Percentiles rank a stretch among this genome's conserved stretches.
These are phyloP conservation scores for Nemotelus pantherinus DNA, from an alignment of 2,888 invertebrate genomes.

Conservation along the genomic window DNA sequence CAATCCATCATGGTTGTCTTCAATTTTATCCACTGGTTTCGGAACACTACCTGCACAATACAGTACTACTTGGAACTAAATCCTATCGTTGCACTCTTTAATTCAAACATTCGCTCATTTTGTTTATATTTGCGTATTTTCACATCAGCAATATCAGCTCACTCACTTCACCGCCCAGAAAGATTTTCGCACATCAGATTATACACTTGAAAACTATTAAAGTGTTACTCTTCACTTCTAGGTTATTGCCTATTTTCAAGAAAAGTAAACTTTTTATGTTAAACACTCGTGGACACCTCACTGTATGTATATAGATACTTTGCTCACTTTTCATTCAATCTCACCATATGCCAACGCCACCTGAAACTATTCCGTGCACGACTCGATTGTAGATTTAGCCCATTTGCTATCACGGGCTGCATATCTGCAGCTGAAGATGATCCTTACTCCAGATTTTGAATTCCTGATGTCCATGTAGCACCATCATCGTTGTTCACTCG, in stretches of 20 bases:
- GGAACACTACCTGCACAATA: slow-evolving; percentile 3
- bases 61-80: too few relatives aligned
- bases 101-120: neutral
- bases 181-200: neutral
- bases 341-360: neutral
- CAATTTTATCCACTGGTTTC: neutral
- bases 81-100: neutral
- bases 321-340: slow-evolving; percentile 17
- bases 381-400: slow-evolving; percentile 12
- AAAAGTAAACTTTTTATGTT: slow-evolving; percentile 1
- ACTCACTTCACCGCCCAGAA: neutral
- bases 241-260: neutral
- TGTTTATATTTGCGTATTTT: neutral
- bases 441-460: slow-evolving; percentile 5
- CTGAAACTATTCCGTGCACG: slow-evolving; percentile 5
- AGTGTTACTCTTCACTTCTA: neutral
- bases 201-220: neutral
- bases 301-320: neutral
- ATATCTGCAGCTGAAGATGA: neutral
- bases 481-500: slow-evolving; percentile 25
- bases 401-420: slow-evolving; percentile 15
- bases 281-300: neutral
- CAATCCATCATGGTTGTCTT: slow-evolving; percentile 60
- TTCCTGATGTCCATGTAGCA: slow-evolving; percentile 1
- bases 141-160: neutral